phyloP scores from a whole-genome alignment of 2,888 invertebrate genomes.

The Hypselothyrea guttata region DNA sequence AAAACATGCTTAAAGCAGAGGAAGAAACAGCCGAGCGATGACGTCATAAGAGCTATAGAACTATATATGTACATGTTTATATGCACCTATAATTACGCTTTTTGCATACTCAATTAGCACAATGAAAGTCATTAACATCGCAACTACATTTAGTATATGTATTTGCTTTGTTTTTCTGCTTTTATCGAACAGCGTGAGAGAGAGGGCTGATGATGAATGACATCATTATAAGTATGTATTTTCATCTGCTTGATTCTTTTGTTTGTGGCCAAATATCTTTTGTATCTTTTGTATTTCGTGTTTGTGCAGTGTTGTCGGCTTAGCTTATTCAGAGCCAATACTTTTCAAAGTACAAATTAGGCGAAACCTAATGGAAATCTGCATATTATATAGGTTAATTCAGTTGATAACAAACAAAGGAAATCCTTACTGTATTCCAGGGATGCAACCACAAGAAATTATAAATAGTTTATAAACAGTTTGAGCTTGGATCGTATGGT shows the following conservation, averaged over 20 bases:
- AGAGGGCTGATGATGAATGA: conserved; percentile 71
- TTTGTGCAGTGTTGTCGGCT: background rate
- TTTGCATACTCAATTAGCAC: conserved; percentile 52
- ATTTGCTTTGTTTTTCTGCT: conserved; percentile 24
- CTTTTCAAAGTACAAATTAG: background rate
- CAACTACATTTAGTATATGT: conserved; percentile 14
- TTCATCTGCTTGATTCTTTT: conserved; percentile 34
- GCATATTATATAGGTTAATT: too few species aligned
- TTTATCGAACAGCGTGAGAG: conserved; percentile 39
- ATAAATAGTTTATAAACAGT: too few species aligned
- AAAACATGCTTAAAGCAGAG: background rate
- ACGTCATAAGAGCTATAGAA: conserved; percentile 27
- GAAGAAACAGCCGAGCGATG: conserved; percentile 25
- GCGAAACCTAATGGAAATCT: too few species aligned
- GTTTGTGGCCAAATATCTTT: conserved; percentile 24
- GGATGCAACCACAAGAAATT: too few species aligned
- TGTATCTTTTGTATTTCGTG: conserved; percentile 6
- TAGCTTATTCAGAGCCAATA: background rate
- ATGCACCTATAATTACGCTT: conserved; percentile 28
- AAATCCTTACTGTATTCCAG: too few species aligned
- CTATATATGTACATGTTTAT: conserved; percentile 1
- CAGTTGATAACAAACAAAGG: too few species aligned
- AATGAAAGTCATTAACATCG: conserved; percentile 17
- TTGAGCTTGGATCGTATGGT: too few species aligned
- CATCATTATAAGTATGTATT: conserved; percentile 53